Evolutionary conservation across 53 echinoderm and acorn worm species (phyloP), one percentile per base, ranked within the genome.

Genomic region (Echinarachnius parma): DNA sequence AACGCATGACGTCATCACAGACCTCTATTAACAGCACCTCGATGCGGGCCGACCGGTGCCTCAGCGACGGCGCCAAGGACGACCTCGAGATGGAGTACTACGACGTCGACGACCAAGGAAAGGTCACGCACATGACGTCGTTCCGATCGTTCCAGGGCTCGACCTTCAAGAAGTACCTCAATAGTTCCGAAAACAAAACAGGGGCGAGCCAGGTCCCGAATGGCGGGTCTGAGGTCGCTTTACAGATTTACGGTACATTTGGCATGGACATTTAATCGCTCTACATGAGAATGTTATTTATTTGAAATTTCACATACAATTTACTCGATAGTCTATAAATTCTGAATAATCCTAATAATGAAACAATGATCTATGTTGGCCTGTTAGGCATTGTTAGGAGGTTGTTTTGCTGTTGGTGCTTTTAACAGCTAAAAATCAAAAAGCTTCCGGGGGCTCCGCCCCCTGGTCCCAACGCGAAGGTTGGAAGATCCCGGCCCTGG

Each of bases 131-230:
- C 4, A 19, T 56, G n/a, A 28, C 46, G 37, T 72, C 74, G 1
- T 72, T 72, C 57, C 9, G 74, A 34, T 72, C 74, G 0, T 56
- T 27, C 74, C 74, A 72, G 37, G 74, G 74, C 3, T 56, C 69
- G 13, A 34, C 45, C 8, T 22, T 56, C 58, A 69, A 37, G 35
- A 33, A 35, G 0, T 42, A 57, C 26, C 74, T 56, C n/a, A n/a
- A 35, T 21, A 68, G 65, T 20, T 47, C 65, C 15, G 65, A 65
- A 2, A 65, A 28, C 65, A 46, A 65, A 27, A 22, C 25, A 0
- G 65, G 48, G 7, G n/a, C n/a, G n/a, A n/a, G n/a, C n/a, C n/a
- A n/a, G n/a, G n/a, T n/a, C n/a, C 35, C 57, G 45, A 28, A 57
- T 8, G 28, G 26, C 8, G 57, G 7, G 7, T 25, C 25, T 28